Evolutionary conservation across 2,113 vertebrate species (phyloP).

Genomic region (Cricetomys ansorgei): DNA sequence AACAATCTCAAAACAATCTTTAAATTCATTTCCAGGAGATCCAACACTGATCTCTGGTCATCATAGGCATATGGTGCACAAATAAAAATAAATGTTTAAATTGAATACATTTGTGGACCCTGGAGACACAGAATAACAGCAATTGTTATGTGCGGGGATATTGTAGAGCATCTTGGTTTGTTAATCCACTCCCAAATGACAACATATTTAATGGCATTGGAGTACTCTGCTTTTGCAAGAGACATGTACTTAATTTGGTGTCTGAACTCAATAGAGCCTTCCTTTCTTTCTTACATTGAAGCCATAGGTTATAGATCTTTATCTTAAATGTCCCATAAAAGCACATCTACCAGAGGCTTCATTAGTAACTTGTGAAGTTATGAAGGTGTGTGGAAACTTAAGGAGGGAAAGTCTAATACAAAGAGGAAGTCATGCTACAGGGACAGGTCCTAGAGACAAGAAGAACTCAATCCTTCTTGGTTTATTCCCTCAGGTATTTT

Average conservation of each 20-base stretch:
- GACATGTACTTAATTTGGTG: background rate
- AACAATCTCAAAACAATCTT: background rate
- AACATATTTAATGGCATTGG: background rate
- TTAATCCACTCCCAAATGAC: background rate
- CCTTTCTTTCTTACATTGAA: background rate
- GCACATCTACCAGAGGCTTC: background rate
- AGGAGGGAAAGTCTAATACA: background rate
- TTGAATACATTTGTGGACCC: background rate
- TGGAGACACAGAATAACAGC: background rate
- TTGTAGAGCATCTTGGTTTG: background rate
- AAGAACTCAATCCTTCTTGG: background rate
- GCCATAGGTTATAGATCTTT: background rate
- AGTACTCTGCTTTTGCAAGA: background rate
- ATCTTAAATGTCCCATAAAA: background rate
- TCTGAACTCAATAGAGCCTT: background rate
- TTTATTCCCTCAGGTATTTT: background rate
- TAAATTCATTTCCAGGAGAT: background rate
- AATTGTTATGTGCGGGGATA: background rate
- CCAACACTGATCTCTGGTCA: background rate
- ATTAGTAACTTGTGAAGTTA: background rate
- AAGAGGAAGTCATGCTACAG: background rate
- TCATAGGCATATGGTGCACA: background rate
- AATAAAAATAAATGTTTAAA: background rate
- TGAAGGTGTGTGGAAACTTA: background rate
- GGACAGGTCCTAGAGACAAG: rapidly evolving